phyloP scores from a whole-genome alignment of 2,113 vertebrate species.

The Hyperopisus bebe region DNA sequence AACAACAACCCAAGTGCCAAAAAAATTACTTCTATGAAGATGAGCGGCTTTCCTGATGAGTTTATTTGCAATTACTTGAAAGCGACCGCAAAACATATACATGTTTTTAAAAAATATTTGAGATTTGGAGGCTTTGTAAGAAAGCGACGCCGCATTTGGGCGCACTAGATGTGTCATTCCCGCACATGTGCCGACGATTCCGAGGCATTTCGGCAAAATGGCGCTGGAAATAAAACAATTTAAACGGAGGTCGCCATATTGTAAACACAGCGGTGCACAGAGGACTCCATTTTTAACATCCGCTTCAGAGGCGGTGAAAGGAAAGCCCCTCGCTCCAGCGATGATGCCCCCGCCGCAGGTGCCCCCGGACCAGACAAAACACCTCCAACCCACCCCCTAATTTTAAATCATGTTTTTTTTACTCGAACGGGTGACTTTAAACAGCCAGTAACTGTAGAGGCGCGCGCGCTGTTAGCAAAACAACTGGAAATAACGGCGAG shows the following conservation, averaged over 20 bases:
- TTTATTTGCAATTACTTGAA: background rate
- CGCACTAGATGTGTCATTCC: background rate
- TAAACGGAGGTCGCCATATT: conserved; percentile 87
- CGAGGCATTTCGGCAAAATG: conserved; percentile 68
- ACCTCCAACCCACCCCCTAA: background rate
- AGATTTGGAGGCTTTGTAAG: background rate
- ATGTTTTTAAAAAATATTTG: background rate
- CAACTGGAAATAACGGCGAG: background rate
- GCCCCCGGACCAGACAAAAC: background rate
- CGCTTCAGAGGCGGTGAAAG: background rate
- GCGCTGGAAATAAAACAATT: conserved; percentile 76
- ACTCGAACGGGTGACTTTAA: background rate
- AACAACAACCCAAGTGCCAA: background rate
- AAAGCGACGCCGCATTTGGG: background rate
- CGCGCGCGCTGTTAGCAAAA: background rate
- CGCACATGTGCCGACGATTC: background rate
- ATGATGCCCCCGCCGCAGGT: background rate
- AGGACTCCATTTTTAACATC: conserved; percentile 52
- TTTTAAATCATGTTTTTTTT: background rate
- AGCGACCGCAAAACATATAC: background rate
- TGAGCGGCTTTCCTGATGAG: background rate
- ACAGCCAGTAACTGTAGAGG: background rate
- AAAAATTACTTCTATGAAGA: background rate
- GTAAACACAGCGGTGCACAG: conserved; percentile 67
- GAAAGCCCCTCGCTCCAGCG: background rate